phyloP scores from a whole-genome alignment of 2,113 vertebrate genomes.

The Ceyx margarethae region DNA sequence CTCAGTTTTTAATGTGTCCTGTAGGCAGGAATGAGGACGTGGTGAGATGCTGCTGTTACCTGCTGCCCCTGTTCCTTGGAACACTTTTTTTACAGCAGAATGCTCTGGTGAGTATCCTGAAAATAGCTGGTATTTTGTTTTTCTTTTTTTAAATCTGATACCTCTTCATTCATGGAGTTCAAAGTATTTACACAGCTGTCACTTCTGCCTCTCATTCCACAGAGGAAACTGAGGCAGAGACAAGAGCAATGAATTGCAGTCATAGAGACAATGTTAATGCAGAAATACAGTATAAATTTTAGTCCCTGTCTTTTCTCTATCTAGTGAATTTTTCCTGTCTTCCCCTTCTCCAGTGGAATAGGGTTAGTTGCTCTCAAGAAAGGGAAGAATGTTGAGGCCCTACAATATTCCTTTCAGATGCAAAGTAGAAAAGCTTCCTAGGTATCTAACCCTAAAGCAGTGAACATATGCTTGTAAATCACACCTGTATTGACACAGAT shows the following conservation, averaged over 20 bases:
- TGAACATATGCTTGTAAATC: not conserved
- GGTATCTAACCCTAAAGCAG: not conserved
- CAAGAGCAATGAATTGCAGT: not conserved
- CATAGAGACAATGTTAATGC: not conserved
- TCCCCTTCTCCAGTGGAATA: not conserved
- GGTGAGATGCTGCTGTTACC: not conserved
- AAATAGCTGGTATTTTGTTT: not conserved
- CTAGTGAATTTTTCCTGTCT: not conserved
- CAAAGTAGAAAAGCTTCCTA: not conserved
- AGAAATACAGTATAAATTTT: not conserved
- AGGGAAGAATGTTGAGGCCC: not conserved
- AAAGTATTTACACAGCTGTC: not conserved
- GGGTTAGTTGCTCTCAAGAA: not conserved
- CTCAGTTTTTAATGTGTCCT: not conserved
- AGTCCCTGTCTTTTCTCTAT: not conserved
- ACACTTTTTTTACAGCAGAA: not conserved
- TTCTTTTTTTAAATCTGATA: not conserved
- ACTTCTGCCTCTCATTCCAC: not conserved
- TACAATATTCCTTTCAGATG: not conserved
- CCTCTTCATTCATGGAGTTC: not conserved
- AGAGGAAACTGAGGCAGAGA: not conserved
- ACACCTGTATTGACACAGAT: not conserved
- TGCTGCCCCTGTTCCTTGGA: not conserved
- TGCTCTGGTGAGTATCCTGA: not conserved
- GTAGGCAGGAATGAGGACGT: not conserved